Base-by-base conservation (phyloP, 2,113 vertebrate species). In the Pseudorhombus dupliciocellatus region DNA sequence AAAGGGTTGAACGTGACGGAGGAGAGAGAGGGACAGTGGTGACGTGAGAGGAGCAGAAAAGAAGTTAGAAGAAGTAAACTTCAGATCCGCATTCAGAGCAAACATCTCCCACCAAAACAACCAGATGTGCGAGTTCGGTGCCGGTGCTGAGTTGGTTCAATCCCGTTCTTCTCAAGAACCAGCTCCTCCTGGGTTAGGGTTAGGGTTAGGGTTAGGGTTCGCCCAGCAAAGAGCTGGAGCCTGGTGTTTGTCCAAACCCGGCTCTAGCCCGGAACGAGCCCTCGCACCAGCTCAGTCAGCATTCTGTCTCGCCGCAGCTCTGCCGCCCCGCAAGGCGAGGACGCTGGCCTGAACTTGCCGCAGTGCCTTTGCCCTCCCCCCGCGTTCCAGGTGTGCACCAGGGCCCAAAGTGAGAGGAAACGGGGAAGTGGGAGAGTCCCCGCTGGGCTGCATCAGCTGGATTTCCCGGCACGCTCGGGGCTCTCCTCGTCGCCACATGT, bases 341-440 rank as follows among this genome's bases (percentile, higher is more conserved):
- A 78, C 70, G 83, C 90, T 86, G 77, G 90, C 92, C 86, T 84
- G 87, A 92, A 91, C 90, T 80, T 90, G 89, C 86, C 44, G 44
- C 60, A 7, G 58, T 9, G 0, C 40, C 16, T 42, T 44, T 50
- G 8, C 62, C 69, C 70, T 66, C 68, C 79, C 71, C 46, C 71
- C 70, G 66, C 73, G 85, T 73, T 71, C 67, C 79, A 86, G 77
- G 84, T 84, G 84, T 74, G 71, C 72, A 74, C 62, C 64, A 61
- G 21, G 64, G 67, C 56, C 78, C 84, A 61, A 79, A 75, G 74
- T 15, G 44, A 79, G 75, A 66, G 70, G 66, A 66, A 56, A 50
- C 16, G 42, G 64, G 76, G 52, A 56, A 60, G 84, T 66, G 55
- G 51, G 80, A 80, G 56, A 80, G 51, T 62, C 70, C 77, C 85